Evolutionary conservation across 1,140 invertebrate species (phyloP).

Genomic region (Aricia agestis): DNA sequence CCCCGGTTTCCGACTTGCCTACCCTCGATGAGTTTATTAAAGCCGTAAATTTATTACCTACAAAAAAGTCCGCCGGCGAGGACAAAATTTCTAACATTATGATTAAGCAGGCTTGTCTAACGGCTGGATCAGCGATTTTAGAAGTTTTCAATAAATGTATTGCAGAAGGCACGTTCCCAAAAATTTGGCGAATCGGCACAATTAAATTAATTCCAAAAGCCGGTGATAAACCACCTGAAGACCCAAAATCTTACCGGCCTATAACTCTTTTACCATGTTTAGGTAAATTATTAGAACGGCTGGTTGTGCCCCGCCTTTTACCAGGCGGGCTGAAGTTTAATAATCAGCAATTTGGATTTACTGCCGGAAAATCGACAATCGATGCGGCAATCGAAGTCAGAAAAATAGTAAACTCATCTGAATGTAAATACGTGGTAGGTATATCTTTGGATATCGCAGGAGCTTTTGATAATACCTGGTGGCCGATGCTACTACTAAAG

Average conservation of each 20-base stretch:
- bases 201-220: conserved; percentile 9
- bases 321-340: not conserved
- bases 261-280: not conserved
- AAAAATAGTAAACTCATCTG: not conserved
- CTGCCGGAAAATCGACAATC: not conserved
- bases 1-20: not conserved
- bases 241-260: not conserved
- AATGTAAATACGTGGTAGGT: too few species aligned
- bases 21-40: not conserved
- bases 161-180: not conserved
- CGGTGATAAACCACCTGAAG: not conserved
- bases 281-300: not conserved
- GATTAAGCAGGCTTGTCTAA: too few species aligned
- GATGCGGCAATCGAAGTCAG: not conserved
- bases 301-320: not conserved
- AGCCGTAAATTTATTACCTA: not conserved
- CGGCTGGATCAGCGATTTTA: too few species aligned
- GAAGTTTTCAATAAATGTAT: not conserved
- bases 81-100: conserved; percentile 5
- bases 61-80: not conserved
- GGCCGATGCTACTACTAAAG: too few species aligned
- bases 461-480: too few species aligned
- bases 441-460: too few species aligned
- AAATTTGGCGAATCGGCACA: not conserved
- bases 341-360: not conserved